phyloP scores from a whole-genome alignment of 2,797 vertebrate genomes.

The Coranthus polyacanthus region DNA sequence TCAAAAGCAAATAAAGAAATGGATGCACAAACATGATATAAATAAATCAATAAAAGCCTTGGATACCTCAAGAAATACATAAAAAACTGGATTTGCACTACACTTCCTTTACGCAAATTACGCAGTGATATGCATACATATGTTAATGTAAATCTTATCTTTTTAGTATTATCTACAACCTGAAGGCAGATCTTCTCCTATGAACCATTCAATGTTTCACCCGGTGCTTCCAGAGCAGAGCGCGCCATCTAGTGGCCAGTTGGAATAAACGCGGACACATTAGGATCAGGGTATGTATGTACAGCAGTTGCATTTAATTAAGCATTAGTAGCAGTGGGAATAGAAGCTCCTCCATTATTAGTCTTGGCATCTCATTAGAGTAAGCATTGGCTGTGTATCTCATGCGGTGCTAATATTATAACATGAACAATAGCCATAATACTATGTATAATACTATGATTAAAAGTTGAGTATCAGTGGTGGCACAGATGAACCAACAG shows the following conservation, averaged over 20 bases:
- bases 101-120: too few species aligned
- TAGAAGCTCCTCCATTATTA: too few species aligned
- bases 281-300: background rate
- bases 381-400: too few species aligned
- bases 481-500: too few species aligned
- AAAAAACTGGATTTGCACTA: background rate
- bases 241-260: conserved; percentile 51
- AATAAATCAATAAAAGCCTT: background rate
- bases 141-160: too few species aligned
- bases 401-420: too few species aligned
- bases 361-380: background rate
- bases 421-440: too few species aligned
- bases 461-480: too few species aligned
- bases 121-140: background rate
- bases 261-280: background rate
- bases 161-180: background rate
- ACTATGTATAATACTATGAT: too few species aligned
- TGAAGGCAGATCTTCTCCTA: too few species aligned
- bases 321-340: background rate
- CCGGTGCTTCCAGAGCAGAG: conserved; percentile 7
- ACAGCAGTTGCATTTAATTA: background rate
- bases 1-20: background rate
- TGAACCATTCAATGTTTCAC: too few species aligned
- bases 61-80: background rate
- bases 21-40: background rate